These are phyloP conservation scores for Pogona vitticeps DNA, from an alignment of 2,113 vertebrate species.

Conservation along the genomic window DNA sequence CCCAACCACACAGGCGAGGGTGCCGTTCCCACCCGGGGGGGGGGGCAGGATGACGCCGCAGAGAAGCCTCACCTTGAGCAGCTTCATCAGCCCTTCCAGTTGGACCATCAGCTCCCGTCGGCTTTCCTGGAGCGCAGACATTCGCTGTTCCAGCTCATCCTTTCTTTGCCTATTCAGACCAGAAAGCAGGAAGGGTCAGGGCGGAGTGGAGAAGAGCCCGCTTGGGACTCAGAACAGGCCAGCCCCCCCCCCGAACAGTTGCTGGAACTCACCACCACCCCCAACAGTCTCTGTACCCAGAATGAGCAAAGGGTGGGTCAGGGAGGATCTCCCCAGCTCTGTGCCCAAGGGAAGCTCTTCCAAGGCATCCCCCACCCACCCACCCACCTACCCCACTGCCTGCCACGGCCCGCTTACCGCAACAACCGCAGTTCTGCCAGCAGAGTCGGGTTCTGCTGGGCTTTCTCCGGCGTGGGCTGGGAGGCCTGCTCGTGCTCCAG, in stretches of 20 bases:
- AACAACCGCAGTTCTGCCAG: conserved; percentile 91
- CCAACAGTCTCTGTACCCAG: too few relatives aligned
- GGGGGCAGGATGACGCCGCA: rapidly evolving
- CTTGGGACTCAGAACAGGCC: not conserved
- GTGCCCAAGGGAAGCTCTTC: too few relatives aligned
- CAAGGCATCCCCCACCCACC: too few relatives aligned
- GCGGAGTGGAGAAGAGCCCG: not conserved
- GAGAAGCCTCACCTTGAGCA: conserved; percentile 84
- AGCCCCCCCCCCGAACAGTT: too few relatives aligned
- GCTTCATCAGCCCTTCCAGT: conserved; percentile 95
- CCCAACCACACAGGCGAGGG: too few relatives aligned
- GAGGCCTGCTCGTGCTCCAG: conserved; percentile 95
- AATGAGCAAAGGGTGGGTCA: too few relatives aligned
- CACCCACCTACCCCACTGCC: too few relatives aligned
- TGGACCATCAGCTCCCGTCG: conserved; percentile 95
- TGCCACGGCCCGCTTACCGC: conserved; percentile 84
- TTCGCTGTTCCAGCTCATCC: conserved; percentile 94
- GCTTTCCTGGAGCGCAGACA: conserved; percentile 95
- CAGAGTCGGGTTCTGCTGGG: conserved; percentile 93
- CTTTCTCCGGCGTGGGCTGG: conserved; percentile 93
- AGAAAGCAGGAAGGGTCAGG: not conserved
- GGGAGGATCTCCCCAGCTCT: not conserved
- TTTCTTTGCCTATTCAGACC: conserved; percentile 87
- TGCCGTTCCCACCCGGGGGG: too few relatives aligned
- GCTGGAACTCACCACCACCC: too few relatives aligned